Evolutionary conservation across 2,888 invertebrate species (phyloP).

Genomic region (Thysanoteuthis rhombus): DNA sequence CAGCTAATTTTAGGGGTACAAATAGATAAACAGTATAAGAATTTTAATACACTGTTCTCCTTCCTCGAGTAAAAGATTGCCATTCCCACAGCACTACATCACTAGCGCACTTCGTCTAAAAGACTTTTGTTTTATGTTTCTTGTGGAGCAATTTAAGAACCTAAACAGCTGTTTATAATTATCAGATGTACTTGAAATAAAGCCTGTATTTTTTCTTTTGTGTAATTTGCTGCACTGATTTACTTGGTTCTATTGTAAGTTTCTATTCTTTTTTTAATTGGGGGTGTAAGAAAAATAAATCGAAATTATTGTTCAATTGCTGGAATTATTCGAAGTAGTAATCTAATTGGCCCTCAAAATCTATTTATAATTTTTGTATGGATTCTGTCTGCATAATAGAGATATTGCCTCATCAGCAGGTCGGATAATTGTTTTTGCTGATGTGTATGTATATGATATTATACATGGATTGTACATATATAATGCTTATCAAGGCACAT

Average conservation of each 20-base stretch:
- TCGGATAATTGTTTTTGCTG: background rate
- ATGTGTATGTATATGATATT: background rate
- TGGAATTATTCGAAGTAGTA: background rate
- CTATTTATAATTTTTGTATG: background rate
- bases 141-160: background rate
- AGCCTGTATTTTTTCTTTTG: background rate
- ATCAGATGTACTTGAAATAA: background rate
- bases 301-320: background rate
- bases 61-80: too few species aligned
- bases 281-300: background rate
- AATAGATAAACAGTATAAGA: too few species aligned
- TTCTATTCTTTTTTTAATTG: background rate
- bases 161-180: background rate
- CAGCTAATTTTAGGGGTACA: too few species aligned
- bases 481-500: too few species aligned
- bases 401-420: background rate
- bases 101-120: too few species aligned
- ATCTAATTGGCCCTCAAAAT: slow-evolving; percentile 12
- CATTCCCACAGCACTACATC: too few species aligned
- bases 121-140: too few species aligned
- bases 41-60: too few species aligned
- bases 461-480: too few species aligned
- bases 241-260: background rate
- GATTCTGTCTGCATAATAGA: background rate
- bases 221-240: background rate